Percentiles rank a stretch among this genome's conserved stretches.
These are phyloP conservation scores for Psylliodes chrysocephalus DNA, from an alignment of 2,888 invertebrate genomes.

Conservation along the genomic window DNA sequence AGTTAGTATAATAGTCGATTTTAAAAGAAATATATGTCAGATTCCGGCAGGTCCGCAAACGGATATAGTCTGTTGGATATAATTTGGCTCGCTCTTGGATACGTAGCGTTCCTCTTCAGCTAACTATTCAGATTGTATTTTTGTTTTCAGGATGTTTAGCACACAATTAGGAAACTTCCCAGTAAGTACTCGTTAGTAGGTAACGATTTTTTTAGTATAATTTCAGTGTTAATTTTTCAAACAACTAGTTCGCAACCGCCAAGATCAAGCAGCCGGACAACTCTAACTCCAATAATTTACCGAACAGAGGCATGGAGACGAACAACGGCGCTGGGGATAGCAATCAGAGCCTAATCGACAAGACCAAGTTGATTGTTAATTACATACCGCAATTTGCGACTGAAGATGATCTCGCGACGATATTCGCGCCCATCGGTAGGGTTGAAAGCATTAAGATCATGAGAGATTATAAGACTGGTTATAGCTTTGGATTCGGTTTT, in stretches of 20 bases:
- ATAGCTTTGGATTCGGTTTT: constrained; percentile 96
- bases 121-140: constrained; percentile 18
- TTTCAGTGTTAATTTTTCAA: constrained; percentile 26
- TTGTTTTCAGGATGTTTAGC: constrained; percentile 48
- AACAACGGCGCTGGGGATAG: constrained; percentile 59
- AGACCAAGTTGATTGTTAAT: constrained; percentile 92
- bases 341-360: constrained; percentile 54
- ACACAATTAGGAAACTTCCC: constrained; percentile 48
- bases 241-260: constrained; percentile 45
- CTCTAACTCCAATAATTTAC: constrained; percentile 24
- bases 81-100: constrained; percentile 41
- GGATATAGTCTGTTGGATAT: constrained; percentile 34
- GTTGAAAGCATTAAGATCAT: constrained; percentile 92
- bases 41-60: not conserved
- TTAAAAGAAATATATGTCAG: constrained; percentile 6
- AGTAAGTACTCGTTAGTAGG: constrained; percentile 40
- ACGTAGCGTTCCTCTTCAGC: constrained; percentile 35
- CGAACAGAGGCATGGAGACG: constrained; percentile 30
- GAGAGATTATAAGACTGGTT: constrained; percentile 90
- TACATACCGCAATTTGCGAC: constrained; percentile 94
- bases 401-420: constrained; percentile 87
- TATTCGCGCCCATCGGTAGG: constrained; percentile 89
- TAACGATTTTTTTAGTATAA: no score
- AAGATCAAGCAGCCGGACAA: constrained; percentile 35
- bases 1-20: not conserved